Percentiles rank a stretch among this genome's conserved stretches.
Conservation (phyloP, 2,113 vertebrate species). For the Porphyrio hochstetteri region DNA sequence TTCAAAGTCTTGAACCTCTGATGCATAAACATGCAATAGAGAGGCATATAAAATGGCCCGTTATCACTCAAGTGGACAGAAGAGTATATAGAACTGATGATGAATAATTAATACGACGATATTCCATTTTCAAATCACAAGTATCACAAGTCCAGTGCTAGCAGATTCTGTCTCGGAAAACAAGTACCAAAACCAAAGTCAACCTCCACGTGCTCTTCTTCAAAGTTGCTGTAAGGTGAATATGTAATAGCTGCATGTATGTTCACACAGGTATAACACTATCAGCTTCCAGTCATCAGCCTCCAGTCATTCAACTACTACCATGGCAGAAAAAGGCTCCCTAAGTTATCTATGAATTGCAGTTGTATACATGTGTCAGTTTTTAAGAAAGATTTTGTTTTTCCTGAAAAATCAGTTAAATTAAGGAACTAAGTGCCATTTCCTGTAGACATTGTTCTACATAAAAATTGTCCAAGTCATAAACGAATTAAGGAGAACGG, state of each 20-base stretch:
- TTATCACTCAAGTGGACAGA: neutral
- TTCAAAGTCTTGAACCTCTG: neutral
- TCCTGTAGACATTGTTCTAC: neutral
- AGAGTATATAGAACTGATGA: neutral
- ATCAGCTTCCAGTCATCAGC: neutral
- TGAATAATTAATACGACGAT: accelerated
- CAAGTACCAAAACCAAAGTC: neutral
- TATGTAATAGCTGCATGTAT: accelerated
- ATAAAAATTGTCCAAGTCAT: neutral
- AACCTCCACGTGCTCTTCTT: neutral
- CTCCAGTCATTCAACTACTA: neutral
- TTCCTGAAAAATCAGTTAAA: neutral
- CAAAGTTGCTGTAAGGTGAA: neutral
- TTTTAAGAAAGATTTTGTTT: neutral
- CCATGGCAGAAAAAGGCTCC: neutral
- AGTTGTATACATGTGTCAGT: neutral
- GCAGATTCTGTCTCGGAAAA: neutral
- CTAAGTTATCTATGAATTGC: neutral
- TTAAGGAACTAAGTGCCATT: neutral
- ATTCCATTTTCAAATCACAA: neutral
- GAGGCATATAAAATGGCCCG: neutral
- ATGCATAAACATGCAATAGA: neutral
- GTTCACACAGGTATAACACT: neutral
- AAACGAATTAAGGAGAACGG: neutral
- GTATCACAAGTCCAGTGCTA: neutral